These are phyloP conservation scores for Sphinx pinastri DNA, from an alignment of 2,888 invertebrate genomes.

Conservation along the genomic window DNA sequence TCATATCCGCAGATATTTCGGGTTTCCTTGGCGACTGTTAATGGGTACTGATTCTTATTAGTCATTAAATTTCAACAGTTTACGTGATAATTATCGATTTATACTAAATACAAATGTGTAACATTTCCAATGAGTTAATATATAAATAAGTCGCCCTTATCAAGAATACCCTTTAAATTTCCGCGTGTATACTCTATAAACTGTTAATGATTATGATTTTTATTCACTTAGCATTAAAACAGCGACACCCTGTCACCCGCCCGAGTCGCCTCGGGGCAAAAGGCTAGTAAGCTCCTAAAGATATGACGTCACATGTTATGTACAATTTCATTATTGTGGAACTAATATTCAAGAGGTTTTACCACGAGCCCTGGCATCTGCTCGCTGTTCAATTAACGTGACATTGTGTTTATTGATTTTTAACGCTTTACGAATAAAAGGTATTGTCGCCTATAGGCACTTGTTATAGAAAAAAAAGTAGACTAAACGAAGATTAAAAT, in stretches of 20 bases:
- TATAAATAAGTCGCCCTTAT: constrained; percentile 31
- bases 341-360: constrained; percentile 47
- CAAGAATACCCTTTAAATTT: constrained; percentile 21
- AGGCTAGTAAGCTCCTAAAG: constrained; percentile 84
- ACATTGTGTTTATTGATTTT: not conserved
- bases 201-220: constrained; percentile 71
- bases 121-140: constrained; percentile 26
- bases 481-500: constrained; percentile 5
- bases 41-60: not conserved
- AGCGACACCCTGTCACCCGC: constrained; percentile 83
- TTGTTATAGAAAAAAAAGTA: not conserved
- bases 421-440: not conserved
- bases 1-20: constrained; percentile 14
- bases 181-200: constrained; percentile 50
- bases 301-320: constrained; percentile 77
- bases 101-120: constrained; percentile 29
- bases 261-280: constrained; percentile 78
- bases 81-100: constrained; percentile 16
- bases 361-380: constrained; percentile 43
- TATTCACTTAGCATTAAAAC: constrained; percentile 74
- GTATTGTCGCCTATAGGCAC: constrained; percentile 21
- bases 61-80: constrained; percentile 35
- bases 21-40: constrained; percentile 19
- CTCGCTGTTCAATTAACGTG: constrained; percentile 7
- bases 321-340: constrained; percentile 65